A percentile compares a stretch with the other conserved stretches of the same genome.
Evolutionary conservation across 2,888 invertebrate genomes (phyloP).

Genomic region (Malthinus seriepunctatus): DNA sequence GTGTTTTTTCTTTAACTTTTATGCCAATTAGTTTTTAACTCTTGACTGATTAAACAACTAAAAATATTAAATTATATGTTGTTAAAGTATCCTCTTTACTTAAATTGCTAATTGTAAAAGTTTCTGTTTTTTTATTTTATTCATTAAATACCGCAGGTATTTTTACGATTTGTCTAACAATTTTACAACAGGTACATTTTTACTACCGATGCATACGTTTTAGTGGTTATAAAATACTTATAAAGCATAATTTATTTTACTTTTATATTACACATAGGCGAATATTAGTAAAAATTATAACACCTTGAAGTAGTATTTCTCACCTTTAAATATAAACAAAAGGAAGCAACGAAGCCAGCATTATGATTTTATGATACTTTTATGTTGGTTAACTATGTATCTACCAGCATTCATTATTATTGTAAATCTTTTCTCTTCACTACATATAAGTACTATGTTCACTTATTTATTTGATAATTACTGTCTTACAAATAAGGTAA

Average conservation of each 20-base stretch:
- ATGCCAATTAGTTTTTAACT: neutral
- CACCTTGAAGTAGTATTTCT: neutral
- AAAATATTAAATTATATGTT: constrained; percentile 2
- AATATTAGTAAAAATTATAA: constrained; percentile 10
- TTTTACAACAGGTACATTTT: constrained; percentile 27
- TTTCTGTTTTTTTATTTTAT: constrained; percentile 13
- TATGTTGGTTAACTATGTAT: neutral
- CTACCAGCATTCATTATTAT: neutral
- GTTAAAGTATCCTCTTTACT: neutral
- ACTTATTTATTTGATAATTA: too few species aligned
- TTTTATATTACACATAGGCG: constrained; percentile 13
- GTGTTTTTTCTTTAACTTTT: neutral
- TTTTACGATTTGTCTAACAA: constrained; percentile 26
- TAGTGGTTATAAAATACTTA: constrained; percentile 30
- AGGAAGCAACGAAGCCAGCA: neutral
- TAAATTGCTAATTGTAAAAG: constrained; percentile 19
- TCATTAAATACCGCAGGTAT: constrained; percentile 14
- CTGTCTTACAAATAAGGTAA: too few species aligned
- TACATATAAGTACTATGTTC: too few species aligned
- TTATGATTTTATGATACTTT: constrained; percentile 2
- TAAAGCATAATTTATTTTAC: constrained; percentile 29
- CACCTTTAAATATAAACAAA: constrained; percentile 2
- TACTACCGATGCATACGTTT: constrained; percentile 24
- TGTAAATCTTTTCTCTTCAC: too few species aligned
- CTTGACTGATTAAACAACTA: neutral